These are phyloP conservation scores for Sinohyriopsis cumingii DNA, from an alignment of 2,888 invertebrate species.

Conservation along the genomic window DNA sequence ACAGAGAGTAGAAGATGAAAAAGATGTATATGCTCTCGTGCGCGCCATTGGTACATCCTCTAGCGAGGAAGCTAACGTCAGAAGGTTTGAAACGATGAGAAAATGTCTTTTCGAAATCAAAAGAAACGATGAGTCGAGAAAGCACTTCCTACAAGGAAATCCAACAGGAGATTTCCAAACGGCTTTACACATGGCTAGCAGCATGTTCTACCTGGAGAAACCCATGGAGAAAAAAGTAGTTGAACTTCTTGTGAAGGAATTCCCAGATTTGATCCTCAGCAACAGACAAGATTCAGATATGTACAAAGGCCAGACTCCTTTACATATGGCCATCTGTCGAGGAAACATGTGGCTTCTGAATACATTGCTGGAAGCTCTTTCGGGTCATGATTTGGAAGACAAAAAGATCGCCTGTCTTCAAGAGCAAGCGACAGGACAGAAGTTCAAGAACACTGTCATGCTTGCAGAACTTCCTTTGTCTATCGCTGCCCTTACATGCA, in stretches of 20 bases:
- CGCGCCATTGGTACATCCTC: no score
- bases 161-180: slow-evolving; percentile 6
- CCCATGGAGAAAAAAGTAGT: slow-evolving; percentile 13
- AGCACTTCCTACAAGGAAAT: no score
- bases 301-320: slow-evolving; percentile 39
- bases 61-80: no score
- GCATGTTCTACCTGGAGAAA: slow-evolving; percentile 9
- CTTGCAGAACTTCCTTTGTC: slow-evolving; percentile 44
- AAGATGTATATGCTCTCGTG: no score
- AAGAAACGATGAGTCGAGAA: no score
- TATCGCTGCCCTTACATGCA: slow-evolving; percentile 42
- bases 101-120: no score
- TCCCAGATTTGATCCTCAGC: slow-evolving; percentile 24
- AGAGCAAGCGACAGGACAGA: slow-evolving; percentile 22
- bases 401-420: slow-evolving; percentile 23
- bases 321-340: slow-evolving; percentile 42
- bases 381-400: slow-evolving; percentile 12
- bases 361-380: slow-evolving; percentile 15
- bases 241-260: slow-evolving; percentile 11
- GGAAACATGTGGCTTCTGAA: slow-evolving; percentile 30
- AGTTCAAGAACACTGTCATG: slow-evolving; percentile 46
- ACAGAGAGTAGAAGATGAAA: no score
- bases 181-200: slow-evolving; percentile 26
- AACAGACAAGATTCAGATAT: neutral
- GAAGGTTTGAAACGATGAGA: no score